Conservation (phyloP, 2,113 vertebrate genomes). For the Oncorhynchus gorbuscha region DNA sequence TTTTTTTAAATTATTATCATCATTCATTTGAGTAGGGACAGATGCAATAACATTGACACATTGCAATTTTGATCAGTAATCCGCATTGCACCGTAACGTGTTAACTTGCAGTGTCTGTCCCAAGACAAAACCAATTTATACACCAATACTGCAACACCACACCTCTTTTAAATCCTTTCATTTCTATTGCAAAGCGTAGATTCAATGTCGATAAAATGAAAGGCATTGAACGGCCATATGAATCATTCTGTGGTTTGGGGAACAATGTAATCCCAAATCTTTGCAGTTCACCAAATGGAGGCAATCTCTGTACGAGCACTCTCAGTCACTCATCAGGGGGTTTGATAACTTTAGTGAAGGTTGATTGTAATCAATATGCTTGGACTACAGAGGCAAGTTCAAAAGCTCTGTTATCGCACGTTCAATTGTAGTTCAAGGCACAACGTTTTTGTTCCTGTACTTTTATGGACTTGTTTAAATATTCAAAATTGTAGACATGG, state of each 20-base stretch:
- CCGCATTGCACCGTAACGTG: too few relatives aligned
- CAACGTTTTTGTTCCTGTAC: constrained; percentile 1
- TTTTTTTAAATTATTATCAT: too few relatives aligned
- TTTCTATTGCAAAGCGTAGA: background rate
- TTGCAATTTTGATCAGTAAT: too few relatives aligned
- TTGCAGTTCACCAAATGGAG: constrained; percentile 29
- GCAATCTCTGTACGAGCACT: constrained; percentile 32
- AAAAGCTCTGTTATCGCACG: constrained; percentile 21
- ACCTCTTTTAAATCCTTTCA: background rate
- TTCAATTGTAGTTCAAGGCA: constrained; percentile 3
- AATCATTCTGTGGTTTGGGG: background rate
- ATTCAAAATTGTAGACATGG: background rate
- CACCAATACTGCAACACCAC: background rate
- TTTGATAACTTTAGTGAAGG: constrained; percentile 34
- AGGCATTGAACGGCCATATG: background rate
- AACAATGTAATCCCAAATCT: background rate
- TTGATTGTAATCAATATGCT: constrained; percentile 46
- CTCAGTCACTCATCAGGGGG: constrained; percentile 27
- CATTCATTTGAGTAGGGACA: too few relatives aligned
- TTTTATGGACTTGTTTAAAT: constrained; percentile 1
- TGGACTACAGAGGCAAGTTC: constrained; percentile 4
- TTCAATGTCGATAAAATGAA: background rate
- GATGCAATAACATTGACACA: too few relatives aligned
- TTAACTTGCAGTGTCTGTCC: too few relatives aligned
- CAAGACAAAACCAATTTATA: background rate